phyloP scores from a whole-genome alignment of 2,797 vertebrate species.

The Hylomyscus alleni region DNA sequence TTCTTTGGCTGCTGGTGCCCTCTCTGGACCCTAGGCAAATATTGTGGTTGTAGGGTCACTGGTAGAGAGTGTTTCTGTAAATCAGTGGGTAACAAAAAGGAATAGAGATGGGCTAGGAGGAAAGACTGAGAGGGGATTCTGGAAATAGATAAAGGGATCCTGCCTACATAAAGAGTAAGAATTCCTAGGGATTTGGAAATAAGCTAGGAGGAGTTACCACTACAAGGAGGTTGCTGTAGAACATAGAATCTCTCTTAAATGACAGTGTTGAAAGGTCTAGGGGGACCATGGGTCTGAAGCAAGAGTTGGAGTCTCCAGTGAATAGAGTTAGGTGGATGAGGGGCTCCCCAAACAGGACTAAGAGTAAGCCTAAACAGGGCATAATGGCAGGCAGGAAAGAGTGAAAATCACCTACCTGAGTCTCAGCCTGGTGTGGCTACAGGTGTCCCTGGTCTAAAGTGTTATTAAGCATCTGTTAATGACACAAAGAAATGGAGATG shows the following conservation, averaged over 20 bases:
- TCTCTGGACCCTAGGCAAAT: not conserved
- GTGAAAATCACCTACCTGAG: not conserved
- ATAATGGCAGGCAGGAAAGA: not conserved
- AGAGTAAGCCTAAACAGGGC: not conserved
- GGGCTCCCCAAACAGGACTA: not conserved
- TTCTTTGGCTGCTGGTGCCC: not conserved
- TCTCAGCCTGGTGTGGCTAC: not conserved
- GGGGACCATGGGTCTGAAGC: not conserved
- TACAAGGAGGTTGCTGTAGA: not conserved
- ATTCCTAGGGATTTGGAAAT: not conserved
- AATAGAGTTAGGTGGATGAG: not conserved
- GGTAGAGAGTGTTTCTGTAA: not conserved
- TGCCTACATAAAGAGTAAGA: not conserved
- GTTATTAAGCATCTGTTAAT: not conserved
- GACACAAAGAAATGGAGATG: not conserved
- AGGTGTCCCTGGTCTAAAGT: not conserved
- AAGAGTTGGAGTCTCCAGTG: not conserved
- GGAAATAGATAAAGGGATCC: not conserved
- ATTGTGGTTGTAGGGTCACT: not conserved
- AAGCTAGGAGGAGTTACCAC: no score
- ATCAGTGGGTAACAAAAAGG: not conserved
- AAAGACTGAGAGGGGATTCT: not conserved
- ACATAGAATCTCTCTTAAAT: not conserved
- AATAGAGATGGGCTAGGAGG: not conserved
- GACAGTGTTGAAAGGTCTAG: not conserved